Base-by-base conservation (phyloP, 2,113 vertebrate species). In the Microcebus jonahi region DNA sequence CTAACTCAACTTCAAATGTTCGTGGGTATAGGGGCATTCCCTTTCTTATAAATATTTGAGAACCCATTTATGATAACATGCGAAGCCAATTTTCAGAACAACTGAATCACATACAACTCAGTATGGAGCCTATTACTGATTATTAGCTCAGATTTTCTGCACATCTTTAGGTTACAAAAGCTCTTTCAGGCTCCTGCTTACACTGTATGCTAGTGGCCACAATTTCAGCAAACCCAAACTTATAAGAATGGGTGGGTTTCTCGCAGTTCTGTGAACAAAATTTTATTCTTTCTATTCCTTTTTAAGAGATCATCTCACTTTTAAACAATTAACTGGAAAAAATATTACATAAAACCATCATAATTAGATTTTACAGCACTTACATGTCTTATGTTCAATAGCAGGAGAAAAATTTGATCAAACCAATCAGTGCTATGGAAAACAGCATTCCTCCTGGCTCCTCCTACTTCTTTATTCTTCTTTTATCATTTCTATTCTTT, bases 301-400 rank as follows among this genome's bases (percentile, higher is more conserved):
- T 84, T 48, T 88, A 85, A 90, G 36, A 18, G 59, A 84, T 97
- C 96, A 96, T 97, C 96, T 97, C 96, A 86, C 18, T 94, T 95
- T 93, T 42, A 86, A 83, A 96, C 61, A 94, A 75, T 83, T 80
- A 96, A 97, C 95, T 97, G 96, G 96, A 97, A 97, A 96, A 95
- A 96, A 88, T 77, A 75, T 90, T 77, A 79, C 42, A 95, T 36
- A 59, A 95, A 95, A 76, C 34, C 70, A 77, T 90, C 15, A 45
- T 75, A 93, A 84, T 94, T 92, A 93, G 63, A 95, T 84, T 91
- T 90, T 84, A 55, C 2, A 88, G 29, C 45, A 94, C 48, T 95
- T 89, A 5, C 42, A 76, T 77, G 25, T 65, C 42, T 93, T 91
- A 80, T 67, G 10, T 80, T 83, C 83, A 93, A 27, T 48, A n/a